Evolutionary conservation across 2,888 invertebrate genomes (phyloP), one percentile per base, ranked within the genome.

Genomic region (Lysandra coridon): DNA sequence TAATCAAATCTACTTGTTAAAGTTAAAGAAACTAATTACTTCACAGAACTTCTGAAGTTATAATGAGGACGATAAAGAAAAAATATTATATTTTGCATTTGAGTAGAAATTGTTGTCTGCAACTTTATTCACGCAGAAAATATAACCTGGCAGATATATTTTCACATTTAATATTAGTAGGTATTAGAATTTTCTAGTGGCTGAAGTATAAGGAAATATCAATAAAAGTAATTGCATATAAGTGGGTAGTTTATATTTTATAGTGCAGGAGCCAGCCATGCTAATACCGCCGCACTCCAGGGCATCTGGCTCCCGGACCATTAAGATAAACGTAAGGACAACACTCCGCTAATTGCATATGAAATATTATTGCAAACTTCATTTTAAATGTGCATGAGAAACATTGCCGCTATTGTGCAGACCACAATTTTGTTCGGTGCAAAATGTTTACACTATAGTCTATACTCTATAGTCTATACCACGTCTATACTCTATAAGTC

Each of bases 301-400:
- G 33, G 14, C 69, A 69, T 69, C 69, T 69, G 69, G 69, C 69
- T 69, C 69, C 33, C 10, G 30, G 69, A 69, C 69, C 69, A 69
- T 69, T 69, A 69, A 69, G 69, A 69, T 69, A 69, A 69, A 69
- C 69, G 30, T 69, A 37, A 69, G 37, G 69, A 69, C 69, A 37
- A 69, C 64, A 69, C 69, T 69, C 14, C 14, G 69, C 69, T 69
- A 69, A 69, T 69, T 69, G 69, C 69, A 37, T 37, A 37, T 69
- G 69, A 69, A 69, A 69, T 69, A 69, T 69, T 33, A 69, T 69
- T 69, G 69, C 69, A 17, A 37, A 33, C 37, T 37, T 62, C 23
- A 30, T 12, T 30, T 33, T 69, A 37, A 33, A 69, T 69, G 69
- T 69, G 17, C 69, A 14, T 69, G 69, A 14, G 69, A 64, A 69